phyloP scores from a whole-genome alignment of 2,797 vertebrate genomes.

The Sebastes taczanowskii region DNA sequence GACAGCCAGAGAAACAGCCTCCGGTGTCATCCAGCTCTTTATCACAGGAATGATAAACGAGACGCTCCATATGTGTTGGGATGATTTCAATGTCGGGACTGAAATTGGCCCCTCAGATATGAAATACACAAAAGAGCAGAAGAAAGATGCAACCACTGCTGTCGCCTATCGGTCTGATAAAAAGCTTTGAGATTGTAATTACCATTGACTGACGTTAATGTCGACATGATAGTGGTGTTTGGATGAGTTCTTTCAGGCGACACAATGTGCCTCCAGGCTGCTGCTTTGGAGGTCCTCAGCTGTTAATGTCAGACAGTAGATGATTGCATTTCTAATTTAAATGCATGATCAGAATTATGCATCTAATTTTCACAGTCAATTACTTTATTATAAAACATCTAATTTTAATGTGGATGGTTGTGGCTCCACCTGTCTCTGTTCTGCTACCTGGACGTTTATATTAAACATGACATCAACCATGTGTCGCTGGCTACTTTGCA shows the following conservation, averaged over 20 bases:
- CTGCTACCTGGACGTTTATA: not conserved
- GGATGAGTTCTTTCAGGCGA: conserved; percentile 2
- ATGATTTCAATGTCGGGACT: conserved; percentile 39
- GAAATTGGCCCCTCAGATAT: conserved; percentile 35
- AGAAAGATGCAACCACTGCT: not conserved
- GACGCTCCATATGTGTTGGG: conserved; percentile 31
- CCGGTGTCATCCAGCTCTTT: conserved; percentile 47
- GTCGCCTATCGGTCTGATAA: not conserved
- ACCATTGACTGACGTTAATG: not conserved
- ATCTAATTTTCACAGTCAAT: not conserved
- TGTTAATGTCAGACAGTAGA: not conserved
- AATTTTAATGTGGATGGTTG: not conserved
- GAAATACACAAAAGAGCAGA: not conserved
- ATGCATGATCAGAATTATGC: not conserved
- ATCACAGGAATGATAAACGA: conserved; percentile 39
- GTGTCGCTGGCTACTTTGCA: not conserved
- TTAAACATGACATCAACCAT: not conserved
- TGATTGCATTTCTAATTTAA: conserved; percentile 15
- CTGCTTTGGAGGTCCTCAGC: conserved; percentile 10
- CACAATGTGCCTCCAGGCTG: conserved; percentile 1
- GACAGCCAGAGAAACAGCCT: conserved; percentile 42
- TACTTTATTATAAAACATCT: not conserved
- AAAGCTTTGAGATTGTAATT: conserved; percentile 14
- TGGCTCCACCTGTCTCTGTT: not conserved
- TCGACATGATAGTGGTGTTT: not conserved